A percentile compares a stretch with the other conserved stretches of the same genome.
Conservation (phyloP, 2,888 invertebrate genomes). For the Lasioglossum villosulum region DNA sequence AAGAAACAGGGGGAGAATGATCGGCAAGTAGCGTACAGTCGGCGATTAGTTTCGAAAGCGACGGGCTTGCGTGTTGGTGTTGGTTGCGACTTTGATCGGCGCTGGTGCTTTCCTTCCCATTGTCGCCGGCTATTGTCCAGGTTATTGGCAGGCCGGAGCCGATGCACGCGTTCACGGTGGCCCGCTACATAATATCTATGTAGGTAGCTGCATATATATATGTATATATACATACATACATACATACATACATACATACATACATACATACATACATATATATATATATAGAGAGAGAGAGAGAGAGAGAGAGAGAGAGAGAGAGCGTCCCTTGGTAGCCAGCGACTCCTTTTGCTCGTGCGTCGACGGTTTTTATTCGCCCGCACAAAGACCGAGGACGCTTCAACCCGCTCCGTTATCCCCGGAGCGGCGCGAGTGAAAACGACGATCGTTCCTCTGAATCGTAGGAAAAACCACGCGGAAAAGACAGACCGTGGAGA, state of each 20-base stretch:
- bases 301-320: neutral
- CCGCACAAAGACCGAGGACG: conserved; percentile 31
- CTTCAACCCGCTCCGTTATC: conserved; percentile 31
- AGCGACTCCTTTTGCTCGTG: conserved; percentile 13
- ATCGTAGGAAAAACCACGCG: conserved; percentile 1
- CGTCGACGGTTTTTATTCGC: conserved; percentile 1
- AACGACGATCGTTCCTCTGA: conserved; percentile 16
- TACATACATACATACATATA: too few relatives aligned
- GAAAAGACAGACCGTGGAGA: neutral
- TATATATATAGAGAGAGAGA: neutral
- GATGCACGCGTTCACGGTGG: neutral
- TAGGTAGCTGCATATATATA: neutral
- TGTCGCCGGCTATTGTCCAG: conserved; percentile 61
- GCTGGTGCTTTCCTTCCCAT: conserved; percentile 56
- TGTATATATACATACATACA: neutral
- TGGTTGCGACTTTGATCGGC: conserved; percentile 57
- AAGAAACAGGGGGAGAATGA: conserved; percentile 17
- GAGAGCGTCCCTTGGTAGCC: conserved; percentile 3
- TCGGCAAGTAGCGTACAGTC: conserved; percentile 25
- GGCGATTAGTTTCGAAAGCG: conserved; percentile 73
- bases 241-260: neutral
- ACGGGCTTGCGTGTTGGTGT: conserved; percentile 29
- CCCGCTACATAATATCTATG: neutral
- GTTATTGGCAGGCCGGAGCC: conserved; percentile 56
- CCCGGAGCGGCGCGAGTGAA: conserved; percentile 34